Evolutionary conservation across 2,113 vertebrate genomes (phyloP).

Genomic region (Globicephala melas): DNA sequence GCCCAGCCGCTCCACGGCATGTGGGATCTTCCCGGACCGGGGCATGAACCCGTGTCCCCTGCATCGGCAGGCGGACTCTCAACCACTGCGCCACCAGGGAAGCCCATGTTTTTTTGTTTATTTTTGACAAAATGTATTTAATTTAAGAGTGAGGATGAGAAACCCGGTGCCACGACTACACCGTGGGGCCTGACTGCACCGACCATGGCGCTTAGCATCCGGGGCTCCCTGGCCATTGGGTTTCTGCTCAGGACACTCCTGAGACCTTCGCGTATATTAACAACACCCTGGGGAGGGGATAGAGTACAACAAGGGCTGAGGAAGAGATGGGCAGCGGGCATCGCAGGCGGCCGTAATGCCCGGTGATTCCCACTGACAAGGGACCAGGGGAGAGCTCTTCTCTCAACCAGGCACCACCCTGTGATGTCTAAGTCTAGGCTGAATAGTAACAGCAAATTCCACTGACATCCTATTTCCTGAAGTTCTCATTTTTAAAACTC

Average conservation of each 20-base stretch:
- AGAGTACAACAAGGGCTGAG: background rate
- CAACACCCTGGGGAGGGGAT: background rate
- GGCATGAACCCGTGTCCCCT: no score
- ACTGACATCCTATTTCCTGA: background rate
- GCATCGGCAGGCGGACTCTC: no score
- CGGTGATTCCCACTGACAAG: background rate
- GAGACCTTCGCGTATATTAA: background rate
- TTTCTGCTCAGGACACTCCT: background rate
- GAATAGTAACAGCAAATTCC: background rate
- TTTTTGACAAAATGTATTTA: background rate
- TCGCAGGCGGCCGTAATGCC: background rate
- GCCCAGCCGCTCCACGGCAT: no score
- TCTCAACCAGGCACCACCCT: no score
- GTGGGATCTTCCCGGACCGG: no score
- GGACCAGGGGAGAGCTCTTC: background rate
- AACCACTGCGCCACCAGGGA: no score
- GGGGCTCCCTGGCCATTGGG: background rate
- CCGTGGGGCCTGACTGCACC: background rate
- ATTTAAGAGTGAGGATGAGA: background rate
- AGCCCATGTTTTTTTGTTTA: background rate
- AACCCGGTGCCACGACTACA: accelerated
- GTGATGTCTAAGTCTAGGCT: background rate
- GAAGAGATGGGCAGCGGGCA: accelerated
- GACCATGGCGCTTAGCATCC: background rate
- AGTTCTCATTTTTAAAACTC: background rate